A percentile compares a stretch with the other conserved stretches of the same genome.
Evolutionary conservation across 2,113 vertebrate genomes (phyloP).

Genomic region (Phrynosoma blainvillii): DNA sequence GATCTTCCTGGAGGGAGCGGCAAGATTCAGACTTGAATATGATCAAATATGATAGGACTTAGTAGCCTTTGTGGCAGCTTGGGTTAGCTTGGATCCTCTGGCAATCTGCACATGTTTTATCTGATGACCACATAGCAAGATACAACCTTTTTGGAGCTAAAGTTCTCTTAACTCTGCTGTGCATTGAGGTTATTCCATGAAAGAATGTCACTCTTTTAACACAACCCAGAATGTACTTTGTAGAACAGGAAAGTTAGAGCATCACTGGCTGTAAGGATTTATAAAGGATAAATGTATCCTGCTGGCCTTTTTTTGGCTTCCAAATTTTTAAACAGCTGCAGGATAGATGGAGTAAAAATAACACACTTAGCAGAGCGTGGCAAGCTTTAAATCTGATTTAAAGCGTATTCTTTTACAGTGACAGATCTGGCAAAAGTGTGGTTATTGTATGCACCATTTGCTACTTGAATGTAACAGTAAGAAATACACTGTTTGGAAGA

Average conservation of each 20-base stretch:
- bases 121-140: background rate
- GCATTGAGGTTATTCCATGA: background rate
- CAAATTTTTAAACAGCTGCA: constrained; percentile 50
- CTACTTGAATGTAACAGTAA: constrained; percentile 41
- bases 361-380: constrained; percentile 23
- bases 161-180: background rate
- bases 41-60: no score
- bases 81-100: no score
- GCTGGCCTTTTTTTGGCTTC: constrained; percentile 11
- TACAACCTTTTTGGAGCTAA: background rate
- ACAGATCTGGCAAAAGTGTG: constrained; percentile 30
- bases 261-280: background rate
- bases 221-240: background rate
- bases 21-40: no score
- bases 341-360: constrained; percentile 48
- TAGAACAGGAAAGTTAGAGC: background rate
- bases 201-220: background rate
- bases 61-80: no score
- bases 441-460: constrained; percentile 43
- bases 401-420: constrained; percentile 26
- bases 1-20: no score
- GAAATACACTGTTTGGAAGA: constrained; percentile 27
- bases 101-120: background rate
- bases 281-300: constrained; percentile 5
- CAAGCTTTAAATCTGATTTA: constrained; percentile 52